Conservation (phyloP, 2,888 invertebrate genomes). For the Antheraea yamamai region DNA sequence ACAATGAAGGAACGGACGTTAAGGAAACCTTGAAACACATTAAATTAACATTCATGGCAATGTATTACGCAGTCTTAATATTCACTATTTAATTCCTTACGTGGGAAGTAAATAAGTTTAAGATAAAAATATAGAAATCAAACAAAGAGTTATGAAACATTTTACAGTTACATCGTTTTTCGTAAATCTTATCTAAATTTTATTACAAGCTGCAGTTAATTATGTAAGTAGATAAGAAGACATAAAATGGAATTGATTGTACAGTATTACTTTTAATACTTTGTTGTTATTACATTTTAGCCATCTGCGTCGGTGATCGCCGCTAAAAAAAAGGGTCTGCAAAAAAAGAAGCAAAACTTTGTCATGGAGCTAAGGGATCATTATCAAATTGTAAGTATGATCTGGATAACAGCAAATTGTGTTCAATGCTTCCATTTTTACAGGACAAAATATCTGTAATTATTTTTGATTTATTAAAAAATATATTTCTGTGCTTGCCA, state of each 20-base stretch:
- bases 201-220: no score
- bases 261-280: neutral
- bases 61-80: no score
- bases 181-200: neutral
- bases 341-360: constrained; percentile 78
- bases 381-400: constrained; percentile 83
- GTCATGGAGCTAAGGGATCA: constrained; percentile 82
- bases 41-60: no score
- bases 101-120: no score
- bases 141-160: neutral
- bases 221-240: neutral
- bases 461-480: no score
- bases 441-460: no score
- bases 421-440: neutral
- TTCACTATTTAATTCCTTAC: no score
- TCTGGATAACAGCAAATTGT: neutral
- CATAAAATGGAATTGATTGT: no score
- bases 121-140: no score
- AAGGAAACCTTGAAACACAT: no score
- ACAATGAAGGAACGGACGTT: no score
- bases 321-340: constrained; percentile 85
- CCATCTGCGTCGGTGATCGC: constrained; percentile 83
- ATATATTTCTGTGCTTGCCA: no score
- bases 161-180: neutral
- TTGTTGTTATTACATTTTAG: constrained; percentile 42